These are phyloP conservation scores for Halcyon chelicuti DNA, from an alignment of 2,797 vertebrate genomes.

Conservation along the genomic window DNA sequence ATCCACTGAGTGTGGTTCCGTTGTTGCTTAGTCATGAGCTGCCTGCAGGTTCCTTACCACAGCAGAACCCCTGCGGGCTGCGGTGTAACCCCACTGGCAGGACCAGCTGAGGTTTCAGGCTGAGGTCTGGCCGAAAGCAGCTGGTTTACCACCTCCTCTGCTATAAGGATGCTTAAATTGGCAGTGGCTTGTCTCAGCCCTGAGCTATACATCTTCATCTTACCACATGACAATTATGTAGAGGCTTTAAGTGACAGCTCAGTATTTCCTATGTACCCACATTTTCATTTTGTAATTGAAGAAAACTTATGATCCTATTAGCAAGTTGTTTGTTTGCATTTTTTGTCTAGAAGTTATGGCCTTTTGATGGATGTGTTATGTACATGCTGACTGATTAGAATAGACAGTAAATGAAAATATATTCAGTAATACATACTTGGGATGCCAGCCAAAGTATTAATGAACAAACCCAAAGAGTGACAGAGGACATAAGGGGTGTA, in stretches of 20 bases:
- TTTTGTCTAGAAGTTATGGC: neutral
- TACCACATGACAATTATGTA: neutral
- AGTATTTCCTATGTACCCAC: neutral
- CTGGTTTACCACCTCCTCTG: neutral
- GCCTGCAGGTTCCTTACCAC: neutral
- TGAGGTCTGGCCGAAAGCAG: neutral
- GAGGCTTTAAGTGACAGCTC: conserved; percentile 1
- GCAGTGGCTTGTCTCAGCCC: neutral
- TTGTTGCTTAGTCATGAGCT: neutral
- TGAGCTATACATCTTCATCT: neutral
- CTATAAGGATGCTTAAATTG: neutral
- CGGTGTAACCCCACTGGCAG: accelerated
- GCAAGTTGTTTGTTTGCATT: neutral
- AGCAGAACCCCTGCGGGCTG: neutral
- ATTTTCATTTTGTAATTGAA: conserved; percentile 15
- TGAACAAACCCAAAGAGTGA: neutral
- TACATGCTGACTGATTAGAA: neutral
- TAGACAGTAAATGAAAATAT: conserved; percentile 16
- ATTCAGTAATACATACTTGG: neutral
- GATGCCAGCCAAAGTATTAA: neutral
- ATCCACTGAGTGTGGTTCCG: accelerated
- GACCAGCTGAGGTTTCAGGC: neutral
- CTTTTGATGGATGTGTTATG: conserved; percentile 20
- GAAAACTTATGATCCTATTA: conserved; percentile 34
- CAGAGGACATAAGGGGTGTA: neutral